Conservation (phyloP, 1,140 invertebrate genomes). For the Whitmania pigra region DNA sequence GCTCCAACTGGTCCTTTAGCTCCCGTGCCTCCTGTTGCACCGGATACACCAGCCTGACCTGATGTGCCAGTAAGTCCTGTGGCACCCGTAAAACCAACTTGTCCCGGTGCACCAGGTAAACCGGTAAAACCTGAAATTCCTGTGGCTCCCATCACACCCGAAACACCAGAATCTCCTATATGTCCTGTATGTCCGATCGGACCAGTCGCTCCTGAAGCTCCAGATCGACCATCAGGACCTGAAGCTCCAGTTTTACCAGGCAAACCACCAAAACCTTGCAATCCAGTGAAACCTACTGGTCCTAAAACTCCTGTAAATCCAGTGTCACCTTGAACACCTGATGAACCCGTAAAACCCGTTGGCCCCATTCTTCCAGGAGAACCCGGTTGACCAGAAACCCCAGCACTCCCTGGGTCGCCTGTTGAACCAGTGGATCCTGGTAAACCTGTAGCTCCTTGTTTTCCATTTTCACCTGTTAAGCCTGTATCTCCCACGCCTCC, state of each 20-base stretch:
- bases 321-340: conserved; percentile 18
- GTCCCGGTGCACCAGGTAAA: conserved; percentile 9
- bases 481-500: conserved; percentile 6
- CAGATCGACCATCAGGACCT: conserved; percentile 15
- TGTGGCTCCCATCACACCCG: conserved; percentile 8
- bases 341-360: conserved; percentile 17
- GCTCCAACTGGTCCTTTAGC: conserved; percentile 14
- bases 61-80: conserved; percentile 12
- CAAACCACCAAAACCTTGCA: conserved; percentile 2
- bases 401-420: conserved; percentile 19
- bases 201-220: conserved; percentile 13
- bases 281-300: conserved; percentile 13
- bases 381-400: conserved; percentile 18
- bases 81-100: conserved; percentile 12
- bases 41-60: not conserved
- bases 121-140: conserved; percentile 22
- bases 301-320: conserved; percentile 17
- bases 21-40: conserved; percentile 18
- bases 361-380: conserved; percentile 12
- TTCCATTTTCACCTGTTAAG: not conserved
- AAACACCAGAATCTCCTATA: not conserved
- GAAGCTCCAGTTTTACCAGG: conserved; percentile 15
- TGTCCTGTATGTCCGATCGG: not conserved
- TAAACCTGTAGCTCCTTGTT: conserved; percentile 11
- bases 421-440: conserved; percentile 16